Evolutionary conservation across 35 echinoderm and acorn worm genomes (phyloP), one percentile per base, ranked within the genome.

Genomic region (Heliocidaris erythrogramma): DNA sequence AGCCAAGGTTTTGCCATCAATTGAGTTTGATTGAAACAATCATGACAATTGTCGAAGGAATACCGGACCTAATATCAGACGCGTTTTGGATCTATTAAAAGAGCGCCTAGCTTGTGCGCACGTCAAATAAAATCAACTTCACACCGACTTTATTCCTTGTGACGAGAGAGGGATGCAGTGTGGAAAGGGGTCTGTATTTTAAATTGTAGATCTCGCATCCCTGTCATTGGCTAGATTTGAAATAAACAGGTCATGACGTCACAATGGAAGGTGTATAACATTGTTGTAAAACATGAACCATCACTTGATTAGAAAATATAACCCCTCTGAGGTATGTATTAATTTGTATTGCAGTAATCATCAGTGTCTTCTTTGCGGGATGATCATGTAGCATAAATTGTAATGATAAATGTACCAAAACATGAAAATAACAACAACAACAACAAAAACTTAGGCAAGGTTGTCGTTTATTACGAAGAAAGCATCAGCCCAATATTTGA

Each of bases 31-130:
- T 78, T 78, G 65, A n/a, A 78, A 5, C 65, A 42, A 42, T 42
- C 35, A 42, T 42, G 35, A 42, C 35, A 78, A 78, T 78, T 78
- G 65, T 78, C 65, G 65, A 78, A n/a, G 14, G 65, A 78, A 78
- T 78, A n/a, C n/a, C 21, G 65, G 17, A 78, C 18, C 65, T 78
- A 17, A 78, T 78, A 27, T 78, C 27, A 24, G 65, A 78, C 18
- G 65, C 65, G 65, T n/a, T 78, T n/a, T 78, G 65, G 65, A 78
- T 78, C 21, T 78, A 78, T 78, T 78, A 78, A 78, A 27, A 78
- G 27, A n/a, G 65, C 65, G 65, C 65, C 18, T 78, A 78, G 65
- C 65, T 78, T 78, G 17, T n/a, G 65, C 6, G 65, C 65, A 56
- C 27, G 65, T n/a, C 65, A 78, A 18, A 78, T 78, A n/a, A 78